Base-by-base conservation (phyloP, 2,888 invertebrate genomes). In the Drosophila percnosoma region DNA sequence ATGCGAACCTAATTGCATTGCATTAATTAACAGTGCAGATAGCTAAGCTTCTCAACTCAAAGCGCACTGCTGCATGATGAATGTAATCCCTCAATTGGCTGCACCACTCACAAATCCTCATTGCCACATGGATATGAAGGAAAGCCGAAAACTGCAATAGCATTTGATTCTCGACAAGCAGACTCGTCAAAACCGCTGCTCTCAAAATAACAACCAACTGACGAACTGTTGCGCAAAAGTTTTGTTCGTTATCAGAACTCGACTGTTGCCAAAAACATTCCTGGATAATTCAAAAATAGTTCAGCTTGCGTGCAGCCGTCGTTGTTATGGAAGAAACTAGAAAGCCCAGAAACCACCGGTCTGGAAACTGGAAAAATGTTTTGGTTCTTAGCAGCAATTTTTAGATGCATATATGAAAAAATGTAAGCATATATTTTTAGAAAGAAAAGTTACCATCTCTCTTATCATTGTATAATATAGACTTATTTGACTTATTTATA, bases 1-100 rank as follows among this genome's bases (percentile, higher is more conserved):
- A 38, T 62, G n/a, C 55, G 60, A 52, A 71, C 59, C 53, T 80
- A 83, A 86, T 83, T 83, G 66, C 63, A 68, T 51, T 73, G 42
- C 62, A 75, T 83, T 76, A 76, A 83, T 80, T 76, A 73, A 40
- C 31, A 21, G 60, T 18, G 8, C 45, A 49, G 40, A 31, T 27
- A 45, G 36, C 31, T 27, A 15, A 24, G 58, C 33, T 53, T 13
- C 15, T 21, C 13, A 42, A 64, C 33, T 29, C 21, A 15, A 15
- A 38, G 33, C 42, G 18, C 60, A 64, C 66, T 58, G 48, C 27
- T 42, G 49, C 40, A 54, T 68, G 52, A 40, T 29, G 36, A n/a
- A 13, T 27, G 13, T 10, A 33, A 40, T 51, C 21, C 2, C 31
- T 7, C 54, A 45, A 40, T 45, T 51, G 34, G 65, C 51, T 59